Evolutionary conservation across 2,797 vertebrate species (phyloP).

Genomic region (Malacoctenus gilli): DNA sequence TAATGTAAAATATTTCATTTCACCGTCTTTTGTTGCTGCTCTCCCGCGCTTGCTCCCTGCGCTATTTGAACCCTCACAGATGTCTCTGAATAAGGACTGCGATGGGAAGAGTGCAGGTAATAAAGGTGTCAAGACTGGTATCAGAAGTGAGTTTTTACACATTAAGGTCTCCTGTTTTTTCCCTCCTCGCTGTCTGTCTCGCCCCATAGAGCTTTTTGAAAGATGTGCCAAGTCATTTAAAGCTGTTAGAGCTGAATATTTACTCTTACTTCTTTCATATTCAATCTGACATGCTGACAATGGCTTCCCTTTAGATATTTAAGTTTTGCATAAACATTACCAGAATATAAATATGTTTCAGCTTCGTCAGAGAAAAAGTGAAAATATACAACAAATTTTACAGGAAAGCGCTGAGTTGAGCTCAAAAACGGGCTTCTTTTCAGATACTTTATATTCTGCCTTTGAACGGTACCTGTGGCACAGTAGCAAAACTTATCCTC

Average conservation of each 20-base stretch:
- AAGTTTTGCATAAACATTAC: no score
- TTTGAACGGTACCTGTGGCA: no score
- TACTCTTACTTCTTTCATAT: slow-evolving; percentile 42
- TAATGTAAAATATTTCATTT: slow-evolving; percentile 78
- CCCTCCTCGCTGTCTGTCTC: slow-evolving; percentile 25
- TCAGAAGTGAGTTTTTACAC: slow-evolving; percentile 54
- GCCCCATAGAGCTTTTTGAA: slow-evolving; percentile 54
- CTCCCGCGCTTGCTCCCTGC: slow-evolving; percentile 42
- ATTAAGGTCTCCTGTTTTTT: slow-evolving; percentile 28
- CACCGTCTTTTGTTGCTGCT: slow-evolving; percentile 59
- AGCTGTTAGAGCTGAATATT: slow-evolving; percentile 32
- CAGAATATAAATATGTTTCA: no score
- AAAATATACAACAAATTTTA: no score
- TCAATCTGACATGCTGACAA: slow-evolving; percentile 37
- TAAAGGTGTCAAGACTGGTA: slow-evolving; percentile 68
- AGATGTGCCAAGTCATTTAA: slow-evolving; percentile 46
- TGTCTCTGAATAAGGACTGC: slow-evolving; percentile 52
- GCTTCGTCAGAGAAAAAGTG: no score
- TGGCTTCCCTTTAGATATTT: no score
- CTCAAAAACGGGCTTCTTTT: no score
- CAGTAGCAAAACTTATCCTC: no score
- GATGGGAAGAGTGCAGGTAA: slow-evolving; percentile 53
- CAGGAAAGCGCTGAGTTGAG: no score
- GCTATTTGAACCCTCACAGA: slow-evolving; percentile 56
- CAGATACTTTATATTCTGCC: slow-evolving; percentile 19